Conservation (phyloP, 2,888 invertebrate species). For the Acheta domesticus region DNA sequence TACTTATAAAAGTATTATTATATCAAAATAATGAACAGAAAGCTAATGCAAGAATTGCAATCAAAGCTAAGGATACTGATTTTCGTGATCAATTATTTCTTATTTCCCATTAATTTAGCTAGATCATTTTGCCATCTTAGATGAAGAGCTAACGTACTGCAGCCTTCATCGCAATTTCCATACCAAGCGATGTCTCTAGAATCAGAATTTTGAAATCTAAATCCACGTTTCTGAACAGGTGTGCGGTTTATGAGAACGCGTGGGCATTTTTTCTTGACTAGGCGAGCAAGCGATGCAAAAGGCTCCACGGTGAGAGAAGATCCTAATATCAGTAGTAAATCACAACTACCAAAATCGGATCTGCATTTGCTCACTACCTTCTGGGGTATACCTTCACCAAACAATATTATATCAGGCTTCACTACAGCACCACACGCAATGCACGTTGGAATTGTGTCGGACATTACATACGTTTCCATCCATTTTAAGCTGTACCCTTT, state of each 20-base stretch:
- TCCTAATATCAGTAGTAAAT: slow-evolving; percentile 90
- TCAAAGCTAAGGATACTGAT: too few relatives aligned
- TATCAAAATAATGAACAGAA: too few relatives aligned
- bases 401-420: slow-evolving; percentile 95
- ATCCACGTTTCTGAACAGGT: slow-evolving; percentile 48
- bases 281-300: slow-evolving; percentile 82
- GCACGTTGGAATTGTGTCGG: slow-evolving; percentile 74
- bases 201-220: slow-evolving; percentile 47
- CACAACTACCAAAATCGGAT: slow-evolving; percentile 79
- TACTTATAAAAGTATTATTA: too few relatives aligned
- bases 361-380: slow-evolving; percentile 67
- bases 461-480: slow-evolving; percentile 79
- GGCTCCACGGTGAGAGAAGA: slow-evolving; percentile 93
- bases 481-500: slow-evolving; percentile 71
- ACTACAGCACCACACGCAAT: slow-evolving; percentile 71
- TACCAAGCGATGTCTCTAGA: slow-evolving; percentile 74
- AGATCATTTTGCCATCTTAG: slow-evolving; percentile 64
- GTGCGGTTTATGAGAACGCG: slow-evolving; percentile 85
- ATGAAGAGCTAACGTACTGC: slow-evolving; percentile 66
- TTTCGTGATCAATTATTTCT: too few relatives aligned
- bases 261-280: slow-evolving; percentile 68
- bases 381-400: slow-evolving; percentile 83
- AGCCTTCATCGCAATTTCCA: slow-evolving; percentile 81
- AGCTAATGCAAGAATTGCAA: too few relatives aligned
- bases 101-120: background rate